Evolutionary conservation across 2,888 invertebrate species (phyloP), one percentile per base, ranked within the genome.

Genomic region (Chouioia cunea): DNA sequence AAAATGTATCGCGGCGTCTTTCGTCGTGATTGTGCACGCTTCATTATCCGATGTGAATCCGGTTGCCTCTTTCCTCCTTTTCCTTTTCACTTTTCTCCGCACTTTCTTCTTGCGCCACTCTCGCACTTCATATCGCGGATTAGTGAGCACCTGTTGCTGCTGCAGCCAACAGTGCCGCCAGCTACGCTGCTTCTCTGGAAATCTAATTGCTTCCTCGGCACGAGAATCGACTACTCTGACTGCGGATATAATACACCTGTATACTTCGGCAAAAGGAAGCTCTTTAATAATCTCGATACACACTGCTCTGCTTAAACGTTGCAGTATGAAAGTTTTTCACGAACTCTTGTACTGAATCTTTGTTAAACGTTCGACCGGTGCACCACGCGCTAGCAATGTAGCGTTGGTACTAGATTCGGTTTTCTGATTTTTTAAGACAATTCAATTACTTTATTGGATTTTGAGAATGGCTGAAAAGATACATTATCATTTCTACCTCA

Each of bases 121-220:
- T 58, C 65, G 62, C 71, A 71, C 71, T 75, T 71, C 70, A 75
- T 75, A 70, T 70, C 72, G 56, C 70, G 67, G 71, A 75, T 75
- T 75, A 74, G 59, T 62, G 59, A 73, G 58, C 74, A 75, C 74
- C 75, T 75, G 75, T 75, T 75, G 75, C 75, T 71, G 47, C 57
- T 53, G 16, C 36, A 52, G 48, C 46, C 53, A n/a, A 46, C 59
- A 50, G 46, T 47, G 16, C 62, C 18, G 15, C 10, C 56, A 56
- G 22, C 14, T 14, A 23, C 36, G 20, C 47, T 20, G 36, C 46
- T 43, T 14, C 27, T 27, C 63, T 57, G 52, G 44, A 71, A 71
- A 73, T 70, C 71, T 73, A 73, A 75, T 74, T 74, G 74, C 62
- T 71, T 68, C 65, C 57, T 58, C 57, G 62, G 58, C 66, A 69